Percentiles rank a stretch among this genome's conserved stretches.
These are phyloP conservation scores for Paratilapia polleni DNA, from an alignment of 2,113 vertebrate species.

Conservation along the genomic window DNA sequence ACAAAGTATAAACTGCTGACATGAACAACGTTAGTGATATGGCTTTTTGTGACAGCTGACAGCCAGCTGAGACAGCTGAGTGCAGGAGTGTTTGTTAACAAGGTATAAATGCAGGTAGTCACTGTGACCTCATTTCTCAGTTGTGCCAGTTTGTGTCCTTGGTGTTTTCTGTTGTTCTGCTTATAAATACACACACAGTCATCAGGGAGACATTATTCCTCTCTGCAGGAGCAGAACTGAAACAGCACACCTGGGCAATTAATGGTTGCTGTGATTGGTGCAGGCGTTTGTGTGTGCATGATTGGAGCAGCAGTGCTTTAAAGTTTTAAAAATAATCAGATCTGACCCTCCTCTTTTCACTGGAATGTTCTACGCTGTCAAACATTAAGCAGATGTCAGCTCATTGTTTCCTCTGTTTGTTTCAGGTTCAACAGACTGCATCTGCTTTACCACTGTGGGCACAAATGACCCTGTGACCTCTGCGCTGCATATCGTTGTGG, in stretches of 20 bases:
- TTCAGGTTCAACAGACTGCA: constrained; percentile 95
- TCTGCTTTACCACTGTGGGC: constrained; percentile 94
- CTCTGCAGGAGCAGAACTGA: background rate
- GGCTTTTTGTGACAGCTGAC: background rate
- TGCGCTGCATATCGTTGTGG: constrained; percentile 92
- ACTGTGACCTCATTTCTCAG: background rate
- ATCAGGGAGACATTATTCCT: constrained; percentile 1
- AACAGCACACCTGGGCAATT: background rate
- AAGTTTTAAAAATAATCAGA: background rate
- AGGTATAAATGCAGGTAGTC: background rate
- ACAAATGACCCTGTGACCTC: constrained; percentile 92
- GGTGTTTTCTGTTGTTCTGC: background rate
- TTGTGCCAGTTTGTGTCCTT: constrained; percentile 1
- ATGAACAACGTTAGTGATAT: background rate
- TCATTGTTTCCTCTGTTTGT: background rate
- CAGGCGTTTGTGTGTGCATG: background rate
- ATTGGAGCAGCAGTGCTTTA: background rate
- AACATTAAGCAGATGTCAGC: background rate
- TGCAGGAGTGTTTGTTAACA: background rate
- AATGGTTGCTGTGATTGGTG: background rate
- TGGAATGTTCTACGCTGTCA: background rate
- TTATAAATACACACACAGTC: background rate
- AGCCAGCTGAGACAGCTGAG: background rate
- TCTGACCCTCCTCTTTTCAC: background rate
- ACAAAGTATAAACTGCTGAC: background rate